Conservation (phyloP, 2,797 vertebrate genomes). For the Lithobates sylvaticus region DNA sequence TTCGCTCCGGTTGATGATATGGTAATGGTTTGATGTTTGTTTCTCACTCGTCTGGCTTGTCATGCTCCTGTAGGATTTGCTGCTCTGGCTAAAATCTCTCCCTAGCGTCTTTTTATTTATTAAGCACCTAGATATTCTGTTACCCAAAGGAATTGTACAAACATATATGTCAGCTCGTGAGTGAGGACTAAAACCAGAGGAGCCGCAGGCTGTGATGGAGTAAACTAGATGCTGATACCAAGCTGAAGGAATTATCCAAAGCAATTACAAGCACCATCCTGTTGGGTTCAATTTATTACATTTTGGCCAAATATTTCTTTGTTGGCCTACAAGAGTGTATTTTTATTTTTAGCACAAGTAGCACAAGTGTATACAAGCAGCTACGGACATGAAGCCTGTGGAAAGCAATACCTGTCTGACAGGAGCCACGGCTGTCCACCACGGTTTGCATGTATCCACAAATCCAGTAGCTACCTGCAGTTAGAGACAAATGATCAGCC, state of each 20-base stretch:
- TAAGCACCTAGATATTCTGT: background rate
- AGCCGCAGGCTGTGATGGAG: background rate
- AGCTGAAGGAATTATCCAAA: background rate
- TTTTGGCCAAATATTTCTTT: too few relatives aligned
- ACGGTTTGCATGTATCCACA: too few relatives aligned
- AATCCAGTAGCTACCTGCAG: too few relatives aligned
- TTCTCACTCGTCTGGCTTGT: background rate
- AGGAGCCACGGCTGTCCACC: too few relatives aligned
- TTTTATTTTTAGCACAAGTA: too few relatives aligned
- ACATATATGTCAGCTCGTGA: background rate
- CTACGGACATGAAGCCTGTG: too few relatives aligned
- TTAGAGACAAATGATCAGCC: too few relatives aligned
- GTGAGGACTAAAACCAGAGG: background rate
- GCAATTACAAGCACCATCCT: background rate
- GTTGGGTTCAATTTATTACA: background rate
- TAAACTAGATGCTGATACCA: background rate
- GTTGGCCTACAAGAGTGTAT: background rate
- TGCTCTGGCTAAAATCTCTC: slow-evolving; percentile 21
- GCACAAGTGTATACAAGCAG: too few relatives aligned
- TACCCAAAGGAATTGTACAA: slow-evolving; percentile 8
- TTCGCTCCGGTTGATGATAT: slow-evolving; percentile 18
- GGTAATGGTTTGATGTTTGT: slow-evolving; percentile 10
- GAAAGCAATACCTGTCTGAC: too few relatives aligned
- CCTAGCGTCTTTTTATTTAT: slow-evolving; percentile 16
- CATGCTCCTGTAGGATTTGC: slow-evolving; percentile 10